Evolutionary conservation across 2,797 vertebrate genomes (phyloP), one percentile per base, ranked within the genome.

Genomic region (Hylomyscus alleni): DNA sequence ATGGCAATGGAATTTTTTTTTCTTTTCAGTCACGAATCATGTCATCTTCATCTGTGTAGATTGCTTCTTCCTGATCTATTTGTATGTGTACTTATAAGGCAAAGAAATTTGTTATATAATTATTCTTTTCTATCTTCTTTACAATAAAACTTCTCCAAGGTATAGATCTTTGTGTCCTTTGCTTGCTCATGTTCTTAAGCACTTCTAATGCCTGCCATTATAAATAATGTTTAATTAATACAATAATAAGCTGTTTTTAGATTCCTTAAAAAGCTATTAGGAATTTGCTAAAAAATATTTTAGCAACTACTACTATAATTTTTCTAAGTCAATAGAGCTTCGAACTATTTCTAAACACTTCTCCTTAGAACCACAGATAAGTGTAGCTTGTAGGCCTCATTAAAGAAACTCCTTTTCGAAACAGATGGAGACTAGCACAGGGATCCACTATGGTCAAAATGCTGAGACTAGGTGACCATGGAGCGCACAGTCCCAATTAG

Each of bases 1-100:
- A 73, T 5, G 60, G 50, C 19, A 93, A 73, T 6, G 37, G 11
- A 47, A 19, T 83, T 31, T 54, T 52, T 50, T 75, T 94, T 91
- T 56, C 67, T 90, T 97, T 90, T 73, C 13, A 26, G 54, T 91
- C 91, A 31, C 54, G 65, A 96, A 88, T 72, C 72, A 84, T 90
- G 82, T 87, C 11, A 87, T 58, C 29, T 82, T 80, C 11, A 58
- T 7, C 65, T 83, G 15, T 73, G 34, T 87, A 60, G n/a, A 92
- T 67, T 94, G 31, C 44, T 84, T 81, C 29, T 77, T 88, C 86
- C 15, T 58, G 75, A 20, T 86, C 75, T 67, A 62, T 65, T 62
- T 93, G 40, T 34, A 58, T 82, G n/a, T 96, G 52, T 83, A 89
- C 83, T 67, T 94, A 78, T 81, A 86, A 72, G 52, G n/a, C 31